Evolutionary conservation across 1,140 invertebrate species (phyloP).

Genomic region (Drosophila albomicans): DNA sequence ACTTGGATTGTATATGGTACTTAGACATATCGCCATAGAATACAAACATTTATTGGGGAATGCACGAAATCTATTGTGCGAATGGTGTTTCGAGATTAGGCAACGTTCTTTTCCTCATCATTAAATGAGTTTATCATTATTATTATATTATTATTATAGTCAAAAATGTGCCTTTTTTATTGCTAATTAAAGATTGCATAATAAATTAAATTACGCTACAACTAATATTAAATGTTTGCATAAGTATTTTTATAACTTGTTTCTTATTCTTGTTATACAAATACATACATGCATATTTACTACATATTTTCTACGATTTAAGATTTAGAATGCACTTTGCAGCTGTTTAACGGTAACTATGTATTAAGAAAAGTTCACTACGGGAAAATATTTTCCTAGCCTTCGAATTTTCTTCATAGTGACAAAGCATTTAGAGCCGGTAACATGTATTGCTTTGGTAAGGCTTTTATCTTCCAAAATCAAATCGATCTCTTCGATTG

Average conservation of each 20-base stretch:
- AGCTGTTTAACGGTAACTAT: constrained; percentile 54
- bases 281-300: constrained; percentile 71
- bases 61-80: constrained; percentile 54
- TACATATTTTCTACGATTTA: constrained; percentile 66
- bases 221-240: constrained; percentile 74
- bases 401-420: constrained; percentile 87
- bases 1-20: constrained; percentile 53
- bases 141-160: constrained; percentile 28
- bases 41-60: constrained; percentile 48
- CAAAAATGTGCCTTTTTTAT: constrained; percentile 56
- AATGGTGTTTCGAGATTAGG: constrained; percentile 52
- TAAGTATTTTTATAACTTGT: constrained; percentile 60
- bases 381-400: constrained; percentile 88
- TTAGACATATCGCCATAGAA: constrained; percentile 44
- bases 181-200: constrained; percentile 58
- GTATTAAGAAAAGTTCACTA: constrained; percentile 85
- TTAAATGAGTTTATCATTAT: constrained; percentile 45
- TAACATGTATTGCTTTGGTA: constrained; percentile 83
- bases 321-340: constrained; percentile 77
- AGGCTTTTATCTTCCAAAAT: constrained; percentile 84
- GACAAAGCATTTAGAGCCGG: constrained; percentile 85
- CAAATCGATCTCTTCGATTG: constrained; percentile 84
- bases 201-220: constrained; percentile 74
- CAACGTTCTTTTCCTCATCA: constrained; percentile 36
- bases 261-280: constrained; percentile 53